phyloP scores from a whole-genome alignment of 2,797 vertebrate genomes.

The Margarornis squamiger region DNA sequence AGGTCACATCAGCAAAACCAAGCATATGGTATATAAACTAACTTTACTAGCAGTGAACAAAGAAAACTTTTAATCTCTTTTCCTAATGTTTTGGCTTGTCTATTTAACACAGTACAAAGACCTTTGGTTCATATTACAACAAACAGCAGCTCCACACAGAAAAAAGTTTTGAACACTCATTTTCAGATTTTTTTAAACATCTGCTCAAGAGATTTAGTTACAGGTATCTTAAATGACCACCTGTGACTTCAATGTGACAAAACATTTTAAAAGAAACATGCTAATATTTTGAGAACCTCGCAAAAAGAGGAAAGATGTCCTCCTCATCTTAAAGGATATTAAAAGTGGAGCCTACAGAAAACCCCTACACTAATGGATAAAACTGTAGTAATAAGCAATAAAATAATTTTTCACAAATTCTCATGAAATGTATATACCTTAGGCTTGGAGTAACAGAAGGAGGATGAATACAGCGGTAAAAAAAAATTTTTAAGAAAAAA shows the following conservation, averaged over 20 bases:
- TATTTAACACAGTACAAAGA: background rate
- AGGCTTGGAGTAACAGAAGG: background rate
- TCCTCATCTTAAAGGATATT: background rate
- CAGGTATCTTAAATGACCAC: background rate
- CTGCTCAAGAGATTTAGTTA: background rate
- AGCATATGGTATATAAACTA: background rate
- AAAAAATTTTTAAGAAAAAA: background rate
- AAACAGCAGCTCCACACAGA: background rate
- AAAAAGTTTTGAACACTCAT: background rate
- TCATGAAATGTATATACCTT: background rate
- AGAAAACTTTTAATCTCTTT: background rate
- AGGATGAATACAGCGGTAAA: background rate
- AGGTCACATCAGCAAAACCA: background rate
- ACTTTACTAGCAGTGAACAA: background rate
- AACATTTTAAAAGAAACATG: background rate
- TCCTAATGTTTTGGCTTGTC: background rate
- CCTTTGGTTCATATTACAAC: background rate
- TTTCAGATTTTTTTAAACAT: background rate
- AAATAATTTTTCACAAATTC: background rate
- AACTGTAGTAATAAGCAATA: background rate
- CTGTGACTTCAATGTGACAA: background rate
- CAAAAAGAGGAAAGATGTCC: background rate
- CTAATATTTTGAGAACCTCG: background rate
- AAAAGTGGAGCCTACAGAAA: background rate
- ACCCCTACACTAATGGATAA: background rate